Base-by-base conservation (phyloP, 2,888 invertebrate genomes). In the Agonopterix alstromeriana region DNA sequence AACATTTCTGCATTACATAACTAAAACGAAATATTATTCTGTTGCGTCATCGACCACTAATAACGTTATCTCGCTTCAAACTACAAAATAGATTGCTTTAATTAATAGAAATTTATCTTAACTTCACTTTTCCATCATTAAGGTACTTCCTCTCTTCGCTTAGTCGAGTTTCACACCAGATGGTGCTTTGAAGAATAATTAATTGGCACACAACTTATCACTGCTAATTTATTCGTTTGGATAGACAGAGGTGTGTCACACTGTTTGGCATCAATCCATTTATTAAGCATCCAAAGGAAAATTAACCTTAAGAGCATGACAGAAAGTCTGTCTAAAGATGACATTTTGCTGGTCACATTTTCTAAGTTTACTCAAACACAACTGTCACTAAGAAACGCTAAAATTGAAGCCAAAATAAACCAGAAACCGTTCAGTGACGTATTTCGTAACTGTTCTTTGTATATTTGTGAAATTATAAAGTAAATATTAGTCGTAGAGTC, bases 161-260 rank as follows among this genome's bases (percentile, higher is more conserved):
- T 61, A 70, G 62, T 62, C 66, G 65, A 65, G 61, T 65, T 63
- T 70, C 70, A 63, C 70, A 76, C 85, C 86, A 88, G 79, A 82
- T 87, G 86, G 81, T 71, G 76, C 87, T 87, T 88, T 86, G 87
- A 87, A 86, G 87, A 86, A 85, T 87, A 84, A 87, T 86, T 86
- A 87, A 88, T 87, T 88, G 87, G 82, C 87, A 80, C 77, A 83
- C 82, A 75, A 87, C 88, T 86, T 87, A 88, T 88, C 86, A 87
- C 80, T 70, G 81, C 59, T 85, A 88, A 88, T 88, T 87, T 87
- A 88, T 87, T 79, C 80, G 83, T 86, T 82, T 82, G 80, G 70
- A 72, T 76, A 78, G 76, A 76, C 76, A 75, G 76, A 76, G 77
- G 76, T 77, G 82, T 83, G 83, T 82, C 27, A 85, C 77, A 74